Evolutionary conservation across 2,888 invertebrate species (phyloP).

Genomic region (Andricus quercusramuli): DNA sequence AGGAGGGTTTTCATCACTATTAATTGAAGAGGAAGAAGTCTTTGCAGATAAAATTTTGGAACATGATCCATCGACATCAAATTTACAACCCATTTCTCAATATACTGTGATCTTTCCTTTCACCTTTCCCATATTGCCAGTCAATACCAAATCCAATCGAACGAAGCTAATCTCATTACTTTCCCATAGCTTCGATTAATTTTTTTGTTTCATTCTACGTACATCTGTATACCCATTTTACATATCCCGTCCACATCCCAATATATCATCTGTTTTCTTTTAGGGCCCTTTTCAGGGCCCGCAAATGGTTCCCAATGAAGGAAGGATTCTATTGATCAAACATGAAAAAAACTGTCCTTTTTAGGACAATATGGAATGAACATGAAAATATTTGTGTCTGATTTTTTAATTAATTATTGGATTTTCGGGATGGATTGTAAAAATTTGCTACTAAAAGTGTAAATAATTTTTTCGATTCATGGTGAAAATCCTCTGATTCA

Average conservation of each 20-base stretch:
- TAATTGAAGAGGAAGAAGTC: not conserved
- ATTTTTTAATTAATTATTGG: conserved; percentile 30
- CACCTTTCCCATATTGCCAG: conserved; percentile 5
- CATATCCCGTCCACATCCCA: conserved; percentile 34
- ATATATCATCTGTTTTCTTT: conserved; percentile 50
- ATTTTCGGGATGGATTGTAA: not conserved
- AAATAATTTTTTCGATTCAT: not conserved
- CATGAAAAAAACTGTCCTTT: conserved; percentile 54
- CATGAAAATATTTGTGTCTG: not conserved
- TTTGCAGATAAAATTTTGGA: conserved; percentile 7
- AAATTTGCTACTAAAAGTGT: not conserved
- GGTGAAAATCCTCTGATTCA: not conserved
- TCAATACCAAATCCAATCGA: not conserved
- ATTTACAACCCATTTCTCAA: conserved; percentile 23
- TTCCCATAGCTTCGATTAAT: conserved; percentile 8
- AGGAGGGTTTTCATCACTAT: not conserved
- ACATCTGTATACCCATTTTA: conserved; percentile 16
- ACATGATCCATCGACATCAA: not conserved
- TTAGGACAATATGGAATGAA: conserved; percentile 51
- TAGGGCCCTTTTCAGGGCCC: conserved; percentile 71
- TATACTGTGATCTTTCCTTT: conserved; percentile 39
- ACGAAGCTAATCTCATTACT: conserved; percentile 9
- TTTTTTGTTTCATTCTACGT: conserved; percentile 11
- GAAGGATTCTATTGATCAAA: conserved; percentile 49
- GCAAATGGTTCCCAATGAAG: conserved; percentile 60